Evolutionary conservation across 2,888 invertebrate species (phyloP).

Genomic region (Podabrus alpinus): DNA sequence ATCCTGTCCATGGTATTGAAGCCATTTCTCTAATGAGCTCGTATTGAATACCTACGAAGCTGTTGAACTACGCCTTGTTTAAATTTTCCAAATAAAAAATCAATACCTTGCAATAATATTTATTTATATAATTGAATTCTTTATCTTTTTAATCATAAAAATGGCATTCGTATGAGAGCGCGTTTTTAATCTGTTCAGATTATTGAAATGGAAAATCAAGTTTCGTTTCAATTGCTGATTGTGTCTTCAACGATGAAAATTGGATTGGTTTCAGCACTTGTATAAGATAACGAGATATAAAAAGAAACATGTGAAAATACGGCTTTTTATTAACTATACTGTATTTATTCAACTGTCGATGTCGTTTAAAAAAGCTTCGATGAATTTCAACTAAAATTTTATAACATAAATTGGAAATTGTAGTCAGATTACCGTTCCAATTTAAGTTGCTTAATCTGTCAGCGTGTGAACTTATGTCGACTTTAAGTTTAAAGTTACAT

Average conservation of each 20-base stretch:
- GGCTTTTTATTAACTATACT: neutral
- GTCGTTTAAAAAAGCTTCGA: neutral
- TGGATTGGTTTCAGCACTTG: constrained; percentile 9
- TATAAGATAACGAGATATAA: constrained; percentile 7
- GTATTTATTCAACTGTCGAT: neutral
- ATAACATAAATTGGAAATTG: neutral
- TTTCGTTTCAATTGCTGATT: constrained; percentile 20
- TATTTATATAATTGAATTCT: neutral
- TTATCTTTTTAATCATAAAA: neutral
- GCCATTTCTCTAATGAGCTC: constrained; percentile 33
- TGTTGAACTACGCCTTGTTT: neutral
- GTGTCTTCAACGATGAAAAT: constrained; percentile 7
- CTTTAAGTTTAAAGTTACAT: neutral
- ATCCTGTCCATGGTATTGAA: constrained; percentile 32
- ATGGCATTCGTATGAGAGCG: neutral
- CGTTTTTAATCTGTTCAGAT: constrained; percentile 1
- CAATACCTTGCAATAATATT: neutral
- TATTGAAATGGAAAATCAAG: constrained; percentile 16
- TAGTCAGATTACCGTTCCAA: neutral
- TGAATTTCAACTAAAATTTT: neutral
- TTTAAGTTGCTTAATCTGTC: neutral
- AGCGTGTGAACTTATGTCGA: neutral
- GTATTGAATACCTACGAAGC: constrained; percentile 27
- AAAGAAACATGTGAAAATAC: neutral
- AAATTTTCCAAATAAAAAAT: neutral